These are phyloP conservation scores for Siniperca obscura DNA, from an alignment of 2,797 vertebrate species.

Conservation along the genomic window DNA sequence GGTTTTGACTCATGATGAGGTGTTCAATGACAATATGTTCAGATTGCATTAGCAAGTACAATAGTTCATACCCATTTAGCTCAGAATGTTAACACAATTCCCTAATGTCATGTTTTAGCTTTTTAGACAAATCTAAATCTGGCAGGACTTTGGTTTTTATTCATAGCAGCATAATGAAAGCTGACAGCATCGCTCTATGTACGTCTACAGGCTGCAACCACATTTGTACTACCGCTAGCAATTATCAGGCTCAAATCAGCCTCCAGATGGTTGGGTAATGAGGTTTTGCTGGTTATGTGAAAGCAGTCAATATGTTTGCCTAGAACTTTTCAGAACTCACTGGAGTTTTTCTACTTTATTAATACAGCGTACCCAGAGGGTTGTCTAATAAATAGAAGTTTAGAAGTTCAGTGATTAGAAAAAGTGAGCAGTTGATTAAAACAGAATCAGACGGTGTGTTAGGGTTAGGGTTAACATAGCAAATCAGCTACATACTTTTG, in stretches of 20 bases:
- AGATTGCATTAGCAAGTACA: conserved; percentile 10
- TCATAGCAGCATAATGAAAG: conserved; percentile 34
- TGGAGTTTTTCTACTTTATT: conserved; percentile 11
- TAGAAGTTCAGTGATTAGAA: not conserved
- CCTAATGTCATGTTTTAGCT: not conserved
- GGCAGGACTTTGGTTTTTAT: conserved; percentile 16
- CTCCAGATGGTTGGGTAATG: conserved; percentile 28
- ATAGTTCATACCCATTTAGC: conserved; percentile 16
- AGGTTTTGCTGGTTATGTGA: conserved; percentile 17
- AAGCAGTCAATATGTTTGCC: conserved; percentile 28
- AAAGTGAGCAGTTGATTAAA: not conserved
- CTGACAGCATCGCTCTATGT: conserved; percentile 25
- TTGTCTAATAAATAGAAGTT: not conserved
- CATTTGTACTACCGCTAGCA: conserved; percentile 29
- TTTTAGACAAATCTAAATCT: conserved; percentile 5
- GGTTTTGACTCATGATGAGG: conserved; percentile 23
- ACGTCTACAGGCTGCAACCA: not conserved
- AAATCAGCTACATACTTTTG: conserved; percentile 86
- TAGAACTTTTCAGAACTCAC: conserved; percentile 26
- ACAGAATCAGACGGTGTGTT: not conserved
- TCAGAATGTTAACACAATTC: conserved; percentile 16
- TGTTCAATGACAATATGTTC: conserved; percentile 31
- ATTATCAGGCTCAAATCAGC: conserved; percentile 33
- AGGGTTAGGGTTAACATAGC: not conserved
- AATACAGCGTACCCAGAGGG: not conserved